Evolutionary conservation across 2,113 vertebrate species (phyloP), one percentile per base, ranked within the genome.

Genomic region (Ptilonorhynchus violaceus): DNA sequence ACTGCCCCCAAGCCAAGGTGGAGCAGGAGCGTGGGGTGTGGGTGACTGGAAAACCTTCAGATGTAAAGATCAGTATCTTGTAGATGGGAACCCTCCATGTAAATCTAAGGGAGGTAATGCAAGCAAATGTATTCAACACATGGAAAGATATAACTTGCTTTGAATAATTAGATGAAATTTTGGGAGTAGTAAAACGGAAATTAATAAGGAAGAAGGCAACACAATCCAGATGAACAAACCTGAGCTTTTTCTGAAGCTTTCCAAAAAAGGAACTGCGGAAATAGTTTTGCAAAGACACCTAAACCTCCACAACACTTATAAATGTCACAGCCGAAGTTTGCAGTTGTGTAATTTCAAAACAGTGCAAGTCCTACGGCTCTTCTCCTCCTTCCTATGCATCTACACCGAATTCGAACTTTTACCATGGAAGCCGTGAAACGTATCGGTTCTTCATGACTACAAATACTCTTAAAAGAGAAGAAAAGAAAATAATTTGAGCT

Each of bases 291-390:
- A 70, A 62, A 96, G 53, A 80, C 21, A 77, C 41, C 14, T 58
- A 66, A 70, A 78, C 47, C 50, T 66, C 30, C 63, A 37, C 20
- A 55, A 66, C 50, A 35, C 33, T 59, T 27, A 63, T 0, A 2
- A 44, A 41, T 3, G 6, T 8, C 4, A 10, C 39, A 72, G 44
- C 33, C n/a, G 7, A 82, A 85, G 63, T 42, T 15, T 13, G 35
- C 15, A 31, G 53, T 37, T 66, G 47, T 0, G 11, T 5, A 42
- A 70, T 33, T 85, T 39, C 68, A 37, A 53, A 82, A 66, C 13
- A 42, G 8, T 0, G 0, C 10, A 52, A 80, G 15, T 33, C 58
- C 49, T 31, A 4, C 11, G 25, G 25, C 16, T 1, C 25, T 33
- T 53, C 88, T 41, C 22, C 58, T 78, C 53, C 67, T 80, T 73